Evolutionary conservation across 2,797 vertebrate genomes (phyloP), one percentile per base, ranked within the genome.

Genomic region (Lithobates sylvaticus): DNA sequence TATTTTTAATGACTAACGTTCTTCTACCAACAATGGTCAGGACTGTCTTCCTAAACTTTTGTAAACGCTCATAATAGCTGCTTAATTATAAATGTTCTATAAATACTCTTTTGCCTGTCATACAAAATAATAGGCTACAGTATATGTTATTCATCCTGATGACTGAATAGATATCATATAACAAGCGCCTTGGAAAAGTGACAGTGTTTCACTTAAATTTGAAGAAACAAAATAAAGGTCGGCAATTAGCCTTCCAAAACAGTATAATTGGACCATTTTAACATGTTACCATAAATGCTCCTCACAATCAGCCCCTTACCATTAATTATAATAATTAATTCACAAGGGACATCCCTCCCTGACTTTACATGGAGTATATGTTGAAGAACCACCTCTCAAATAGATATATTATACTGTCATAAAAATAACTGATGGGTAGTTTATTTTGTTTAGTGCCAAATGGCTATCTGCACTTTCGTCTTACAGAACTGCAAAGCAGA

Each of bases 391-490:
- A 27, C 67, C 27, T 39, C 74, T 82, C 34, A 82, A 71, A 78
- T 15, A 21, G 26, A 82, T 76, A 82, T 77, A 78, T 83, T 64
- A 81, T 65, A 73, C 79, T 83, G 77, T 80, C 84, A 83, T 83
- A 78, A 72, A 82, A 78, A 83, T 83, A 86, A 83, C 79, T 72
- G 77, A 86, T 83, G 74, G 85, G 70, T 83, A 78, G 82, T 81
- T 82, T 83, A 83, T 77, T 86, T 82, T 77, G 79, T 82, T 82
- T 82, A 81, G 50, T 68, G 82, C 72, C 79, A 86, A 83, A 86
- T 86, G 50, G 74, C 78, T 82, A 77, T 72, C 50, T 58, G 50
- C 44, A 74, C 79, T 71, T 61, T 50, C 54, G 67, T 69, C 84
- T 72, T 67, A 83, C 72, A 81, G 64, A 76, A 75, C 79, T 71